Base-by-base conservation (phyloP, 2,888 invertebrate species). In the Ectobius pallidus region DNA sequence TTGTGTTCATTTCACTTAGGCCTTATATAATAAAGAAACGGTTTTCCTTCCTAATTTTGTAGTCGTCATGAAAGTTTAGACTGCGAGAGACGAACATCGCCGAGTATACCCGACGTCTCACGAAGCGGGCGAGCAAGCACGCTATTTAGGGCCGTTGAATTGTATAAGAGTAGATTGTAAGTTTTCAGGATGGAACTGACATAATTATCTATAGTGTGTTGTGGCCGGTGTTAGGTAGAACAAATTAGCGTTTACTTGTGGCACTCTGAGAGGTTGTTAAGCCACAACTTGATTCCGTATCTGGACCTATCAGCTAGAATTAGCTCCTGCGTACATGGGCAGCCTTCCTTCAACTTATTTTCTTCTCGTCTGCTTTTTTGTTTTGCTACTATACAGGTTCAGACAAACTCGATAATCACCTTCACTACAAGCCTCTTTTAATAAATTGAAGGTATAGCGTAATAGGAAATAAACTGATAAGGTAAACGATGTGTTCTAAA, bases 401-500 rank as follows among this genome's bases (percentile, higher is more conserved):
- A 58, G n/a, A 25, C 58, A 30, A 30, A 58, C 30, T 25, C n/a
- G 32, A 32, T 58, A 58, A 58, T 58, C 58, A 32, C 58, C 27
- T 30, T 30, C n/a, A 58, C n/a, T 30, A 30, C 55, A 22, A 16
- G 58, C 11, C 11, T 30, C 30, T 58, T 46, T 55, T 58, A 58
- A 58, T 58, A 58, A 58, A 58, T n/a, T 58, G 27, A 30, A 58
- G 16, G 14, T n/a, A 58, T 30, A n/a, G 30, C 25, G 30, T 3
- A 32, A 32, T 4, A n/a, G 4, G 16, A 58, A 46, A n/a, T 3
- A 46, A n/a, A n/a, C 30, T 30, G 30, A 58, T 58, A 58, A 30
- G 22, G n/a, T 30, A 58, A 58, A 58, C 58, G 30, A 30, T 2
- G 58, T 30, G 2, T 16, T 30, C 7, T 58, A 58, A 30, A 30